Conservation (phyloP, 1,140 invertebrate species). For the Dendroctonus valens region DNA sequence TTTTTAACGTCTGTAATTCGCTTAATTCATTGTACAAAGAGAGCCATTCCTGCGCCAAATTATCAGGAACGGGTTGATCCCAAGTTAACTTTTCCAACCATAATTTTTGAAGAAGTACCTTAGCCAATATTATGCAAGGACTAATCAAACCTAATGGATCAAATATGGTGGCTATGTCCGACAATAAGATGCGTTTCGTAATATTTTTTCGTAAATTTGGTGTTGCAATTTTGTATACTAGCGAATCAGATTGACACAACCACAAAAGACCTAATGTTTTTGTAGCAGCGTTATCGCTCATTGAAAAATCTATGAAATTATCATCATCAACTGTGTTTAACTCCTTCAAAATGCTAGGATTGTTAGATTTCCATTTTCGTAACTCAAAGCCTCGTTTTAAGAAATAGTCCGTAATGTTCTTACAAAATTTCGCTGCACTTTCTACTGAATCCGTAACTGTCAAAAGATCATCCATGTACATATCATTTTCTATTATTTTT, state of each 20-base stretch:
- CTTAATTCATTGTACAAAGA: not conserved
- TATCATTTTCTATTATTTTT: too few species aligned
- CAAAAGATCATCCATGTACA: too few species aligned
- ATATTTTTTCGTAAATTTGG: slow-evolving; percentile 1
- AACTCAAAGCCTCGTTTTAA: too few species aligned
- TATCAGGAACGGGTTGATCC: slow-evolving; percentile 45
- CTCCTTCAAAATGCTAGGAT: too few species aligned
- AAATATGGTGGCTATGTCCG: slow-evolving; percentile 37
- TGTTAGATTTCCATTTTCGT: too few species aligned
- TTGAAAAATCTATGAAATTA: too few species aligned
- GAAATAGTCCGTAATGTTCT: too few species aligned
- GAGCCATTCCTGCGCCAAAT: slow-evolving; percentile 18
- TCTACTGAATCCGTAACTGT: too few species aligned
- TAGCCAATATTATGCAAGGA: slow-evolving; percentile 43
- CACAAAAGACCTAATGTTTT: too few species aligned
- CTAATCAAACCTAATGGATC: slow-evolving; percentile 40
- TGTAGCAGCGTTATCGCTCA: too few species aligned
- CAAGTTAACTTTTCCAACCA: slow-evolving; percentile 44
- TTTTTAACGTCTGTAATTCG: not conserved
- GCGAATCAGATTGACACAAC: slow-evolving; percentile 9
- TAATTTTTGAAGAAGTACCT: slow-evolving; percentile 45
- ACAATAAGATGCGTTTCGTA: slow-evolving; percentile 35
- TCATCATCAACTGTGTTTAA: too few species aligned
- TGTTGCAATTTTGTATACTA: slow-evolving; percentile 18
- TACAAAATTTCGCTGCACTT: too few species aligned